phyloP scores from a whole-genome alignment of 2,888 invertebrate genomes.

The Drosophila longiperda region DNA sequence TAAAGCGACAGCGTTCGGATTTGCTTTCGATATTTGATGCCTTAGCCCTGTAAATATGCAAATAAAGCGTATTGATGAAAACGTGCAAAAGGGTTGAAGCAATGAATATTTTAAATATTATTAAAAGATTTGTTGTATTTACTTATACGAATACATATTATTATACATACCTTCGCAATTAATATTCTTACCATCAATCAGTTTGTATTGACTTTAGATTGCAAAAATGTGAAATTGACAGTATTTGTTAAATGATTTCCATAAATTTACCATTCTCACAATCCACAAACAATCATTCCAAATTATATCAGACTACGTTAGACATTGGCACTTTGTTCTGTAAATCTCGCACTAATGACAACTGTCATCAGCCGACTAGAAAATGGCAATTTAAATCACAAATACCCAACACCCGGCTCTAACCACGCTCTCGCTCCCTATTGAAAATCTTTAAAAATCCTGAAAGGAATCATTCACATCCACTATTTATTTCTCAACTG shows the following conservation, averaged over 20 bases:
- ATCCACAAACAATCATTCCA: background rate
- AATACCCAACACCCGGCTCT: background rate
- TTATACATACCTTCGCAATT: no score
- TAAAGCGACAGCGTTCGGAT: conserved; percentile 7
- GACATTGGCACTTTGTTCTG: background rate
- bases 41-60: conserved; percentile 29
- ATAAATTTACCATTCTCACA: background rate
- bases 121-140: background rate
- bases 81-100: background rate
- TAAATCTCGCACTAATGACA: conserved; percentile 16
- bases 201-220: background rate
- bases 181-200: background rate
- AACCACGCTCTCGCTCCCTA: background rate
- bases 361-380: conserved; percentile 15
- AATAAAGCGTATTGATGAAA: conserved; percentile 11
- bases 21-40: conserved; percentile 6
- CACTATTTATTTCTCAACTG: no score
- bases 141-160: background rate
- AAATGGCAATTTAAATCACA: conserved; percentile 18
- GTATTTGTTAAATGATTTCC: background rate
- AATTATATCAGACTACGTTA: background rate
- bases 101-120: background rate
- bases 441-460: no score
- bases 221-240: background rate
- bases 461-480: no score